Conservation (phyloP, 2,888 invertebrate species). For the Rhamnusium bicolor region DNA sequence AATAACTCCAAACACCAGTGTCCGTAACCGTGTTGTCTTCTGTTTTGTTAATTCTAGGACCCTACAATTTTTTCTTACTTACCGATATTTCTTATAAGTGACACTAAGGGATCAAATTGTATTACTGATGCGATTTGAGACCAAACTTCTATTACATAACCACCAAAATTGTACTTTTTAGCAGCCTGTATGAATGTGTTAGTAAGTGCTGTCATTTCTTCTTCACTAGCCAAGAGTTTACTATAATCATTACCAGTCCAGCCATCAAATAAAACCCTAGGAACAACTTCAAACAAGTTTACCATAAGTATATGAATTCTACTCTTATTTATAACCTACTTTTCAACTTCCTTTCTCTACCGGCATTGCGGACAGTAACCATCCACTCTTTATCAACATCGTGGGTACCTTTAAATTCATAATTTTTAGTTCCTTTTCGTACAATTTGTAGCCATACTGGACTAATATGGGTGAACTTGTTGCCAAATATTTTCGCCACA, state of each 20-base stretch:
- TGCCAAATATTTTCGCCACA: conserved; percentile 89
- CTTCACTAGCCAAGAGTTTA: conserved; percentile 79
- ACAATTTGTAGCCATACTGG: conserved; percentile 96
- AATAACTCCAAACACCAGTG: too few species aligned
- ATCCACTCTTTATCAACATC: conserved; percentile 92
- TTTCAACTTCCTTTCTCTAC: conserved; percentile 74
- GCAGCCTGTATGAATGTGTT: conserved; percentile 76
- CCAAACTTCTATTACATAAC: conserved; percentile 93
- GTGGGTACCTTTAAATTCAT: conserved; percentile 82
- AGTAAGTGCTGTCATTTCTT: conserved; percentile 80
- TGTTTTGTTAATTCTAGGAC: too few species aligned
- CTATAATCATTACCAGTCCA: conserved; percentile 86
- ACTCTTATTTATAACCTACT: conserved; percentile 69
- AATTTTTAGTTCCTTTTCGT: conserved; percentile 76
- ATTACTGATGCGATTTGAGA: conserved; percentile 84
- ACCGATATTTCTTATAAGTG: conserved; percentile 79
- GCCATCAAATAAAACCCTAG: conserved; percentile 90
- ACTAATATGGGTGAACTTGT: conserved; percentile 91
- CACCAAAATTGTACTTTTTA: conserved; percentile 87
- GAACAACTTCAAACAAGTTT: conserved; percentile 80
- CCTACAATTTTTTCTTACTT: conserved; percentile 52
- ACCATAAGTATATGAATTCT: not conserved
- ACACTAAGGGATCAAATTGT: conserved; percentile 74
- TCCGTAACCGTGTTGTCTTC: too few species aligned
- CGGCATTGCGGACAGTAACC: conserved; percentile 78